Base-by-base conservation (phyloP, 2,797 vertebrate genomes). In the Corythornis leucogaster region DNA sequence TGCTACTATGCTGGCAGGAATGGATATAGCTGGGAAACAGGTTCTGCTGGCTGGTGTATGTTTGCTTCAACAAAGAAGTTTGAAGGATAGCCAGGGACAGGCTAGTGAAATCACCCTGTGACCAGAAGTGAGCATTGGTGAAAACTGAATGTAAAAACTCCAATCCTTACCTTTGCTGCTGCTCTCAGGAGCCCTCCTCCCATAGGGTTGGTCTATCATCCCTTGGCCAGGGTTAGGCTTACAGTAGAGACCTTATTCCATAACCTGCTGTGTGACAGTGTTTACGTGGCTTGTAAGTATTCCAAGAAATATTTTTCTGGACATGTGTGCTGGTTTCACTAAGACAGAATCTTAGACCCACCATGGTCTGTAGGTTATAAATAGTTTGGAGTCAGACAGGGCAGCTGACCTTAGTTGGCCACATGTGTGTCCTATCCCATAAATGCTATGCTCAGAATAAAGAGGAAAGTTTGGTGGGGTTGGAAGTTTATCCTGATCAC, bases 141-240 rank as follows among this genome's bases (percentile, higher is more conserved):
- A 8, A 15, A 38, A 28, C 6, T 0, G 0, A 82, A 75, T 0
- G 0, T 4, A 15, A 45, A 46, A 50, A 26, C 5, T n/a, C 8
- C 17, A 62, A 1, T 43, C 31, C 9, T 78, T 51, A n/a, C 45
- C 33, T 12, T 64, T 53, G 10, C 12, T 7, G 9, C 46, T 55
- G 45, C 20, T 83, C 15, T 45, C n/a, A 58, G 19, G 11, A 20
- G 2, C 22, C 12, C 24, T 58, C 35, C 38, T 43, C 61, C 68
- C 45, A 25, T 45, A 67, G 21, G 21, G 8, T 62, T n/a, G 30
- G 15, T 11, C 42, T 59, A 42, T 45, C 58, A 18, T 17, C 26
- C 25, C 35, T 64, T 18, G 51, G 35, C 26, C 3, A 12, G 18
- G 14, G 5, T 3, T 53, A 35, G 53, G 8, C 35, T 58, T 1